Evolutionary conservation across 2,113 vertebrate species (phyloP), one percentile per base, ranked within the genome.

Genomic region (Plecturocebus donacophilus): DNA sequence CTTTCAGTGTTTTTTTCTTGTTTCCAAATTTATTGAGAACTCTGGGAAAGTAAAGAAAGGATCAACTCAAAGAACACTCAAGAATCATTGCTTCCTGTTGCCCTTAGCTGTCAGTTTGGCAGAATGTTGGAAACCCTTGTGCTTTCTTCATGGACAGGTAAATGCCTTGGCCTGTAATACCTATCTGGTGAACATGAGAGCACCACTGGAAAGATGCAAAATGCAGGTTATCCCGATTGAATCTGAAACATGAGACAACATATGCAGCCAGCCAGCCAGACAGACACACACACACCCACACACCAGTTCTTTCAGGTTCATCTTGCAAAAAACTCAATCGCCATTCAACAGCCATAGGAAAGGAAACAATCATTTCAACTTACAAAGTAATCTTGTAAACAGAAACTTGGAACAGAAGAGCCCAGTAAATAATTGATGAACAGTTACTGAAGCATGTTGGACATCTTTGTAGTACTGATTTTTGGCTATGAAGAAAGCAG

Each of bases 331-430:
- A 89, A 87, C 94, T 90, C 96, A 95, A 94, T 80, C 97, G 96
- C 97, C 95, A 97, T 98, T 90, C 94, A 86, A 93, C 30, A 92
- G 86, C 93, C 92, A 87, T 64, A 68, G 94, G 87, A 97, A 97
- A 98, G 98, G 99, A 99, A 98, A 92, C 98, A 98, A 99, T 98
- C 98, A 99, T 99, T 99, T 99, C 98, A 98, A 99, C 98, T 99
- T 99, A 98, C 97, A 98, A 97, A 98, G 98, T 98, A 99, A 99
- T 99, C 99, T 99, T 99, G 99, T 99, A 99, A 99, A 99, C 98
- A 99, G 98, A 98, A 99, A 98, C 98, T 99, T 98, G 99, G 98
- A 98, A 99, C 98, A 99, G 99, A 99, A 99, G 98, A 98, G 97
- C 87, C 82, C 70, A 3, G 96, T 99, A 98, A 99, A 99, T 99